phyloP scores from a whole-genome alignment of 2,113 vertebrate species.

The Tretioscincus oriximinensis region DNA sequence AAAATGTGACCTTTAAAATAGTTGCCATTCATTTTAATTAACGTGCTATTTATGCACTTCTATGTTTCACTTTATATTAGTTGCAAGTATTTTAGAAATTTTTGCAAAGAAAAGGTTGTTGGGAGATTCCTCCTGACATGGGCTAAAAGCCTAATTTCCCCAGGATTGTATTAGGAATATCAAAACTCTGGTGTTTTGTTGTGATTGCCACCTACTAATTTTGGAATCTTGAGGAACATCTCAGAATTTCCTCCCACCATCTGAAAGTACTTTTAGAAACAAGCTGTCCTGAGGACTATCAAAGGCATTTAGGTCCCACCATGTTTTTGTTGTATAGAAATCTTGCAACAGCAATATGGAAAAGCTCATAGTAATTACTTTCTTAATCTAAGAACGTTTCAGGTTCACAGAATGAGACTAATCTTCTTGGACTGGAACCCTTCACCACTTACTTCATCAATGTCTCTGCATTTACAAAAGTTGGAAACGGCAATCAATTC shows the following conservation, averaged over 20 bases:
- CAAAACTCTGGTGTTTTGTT: too few species aligned
- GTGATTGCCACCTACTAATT: too few species aligned
- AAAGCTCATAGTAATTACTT: constrained; percentile 23
- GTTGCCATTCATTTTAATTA: too few species aligned
- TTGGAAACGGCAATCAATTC: constrained; percentile 91
- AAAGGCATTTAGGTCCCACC: too few species aligned
- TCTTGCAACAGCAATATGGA: background rate
- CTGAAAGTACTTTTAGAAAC: too few species aligned
- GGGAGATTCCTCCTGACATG: too few species aligned
- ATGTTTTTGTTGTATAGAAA: background rate
- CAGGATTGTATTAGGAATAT: too few species aligned
- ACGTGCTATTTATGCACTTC: background rate
- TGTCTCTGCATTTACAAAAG: constrained; percentile 87
- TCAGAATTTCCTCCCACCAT: too few species aligned
- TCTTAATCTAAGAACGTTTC: constrained; percentile 84
- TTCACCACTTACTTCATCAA: constrained; percentile 87
- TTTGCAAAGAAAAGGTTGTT: background rate
- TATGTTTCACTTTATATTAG: background rate
- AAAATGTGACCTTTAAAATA: too few species aligned
- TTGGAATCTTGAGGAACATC: too few species aligned
- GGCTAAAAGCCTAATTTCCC: too few species aligned
- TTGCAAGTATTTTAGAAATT: background rate
- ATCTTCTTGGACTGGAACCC: constrained; percentile 82
- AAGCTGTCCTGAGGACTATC: too few species aligned
- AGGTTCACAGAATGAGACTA: constrained; percentile 76